Evolutionary conservation across 2,113 vertebrate genomes (phyloP).

Genomic region (Corythornis cristatus): DNA sequence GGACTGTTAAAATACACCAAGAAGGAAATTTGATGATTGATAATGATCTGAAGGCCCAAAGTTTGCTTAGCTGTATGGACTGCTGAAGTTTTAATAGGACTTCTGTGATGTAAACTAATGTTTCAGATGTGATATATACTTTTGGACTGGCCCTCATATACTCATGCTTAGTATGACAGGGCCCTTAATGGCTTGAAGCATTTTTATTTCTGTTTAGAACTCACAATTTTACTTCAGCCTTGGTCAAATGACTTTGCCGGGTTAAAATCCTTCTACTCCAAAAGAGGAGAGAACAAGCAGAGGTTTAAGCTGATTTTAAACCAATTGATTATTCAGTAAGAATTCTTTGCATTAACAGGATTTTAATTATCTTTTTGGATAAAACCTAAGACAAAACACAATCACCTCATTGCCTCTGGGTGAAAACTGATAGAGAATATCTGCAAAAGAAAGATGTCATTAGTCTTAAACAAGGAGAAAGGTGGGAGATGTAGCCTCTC

Average conservation of each 20-base stretch:
- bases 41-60: not conserved
- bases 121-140: not conserved
- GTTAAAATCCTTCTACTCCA: not conserved
- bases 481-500: not conserved
- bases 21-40: not conserved
- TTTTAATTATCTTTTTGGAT: not conserved
- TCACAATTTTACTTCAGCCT: not conserved
- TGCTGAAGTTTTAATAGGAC: not conserved
- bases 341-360: not conserved
- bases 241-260: not conserved
- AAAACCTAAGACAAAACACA: not conserved
- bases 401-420: not conserved
- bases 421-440: not conserved
- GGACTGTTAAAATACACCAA: not conserved
- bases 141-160: not conserved
- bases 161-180: not conserved
- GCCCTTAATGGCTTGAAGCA: not conserved
- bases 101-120: not conserved
- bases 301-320: not conserved
- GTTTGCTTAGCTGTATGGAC: not conserved
- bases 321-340: not conserved
- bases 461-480: not conserved
- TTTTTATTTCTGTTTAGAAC: not conserved
- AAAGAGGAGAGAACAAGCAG: not conserved
- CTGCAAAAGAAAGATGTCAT: not conserved